Percentiles rank a stretch among this genome's conserved stretches.
Conservation (phyloP, 2,113 vertebrate genomes). For the Hepsetus odoe region DNA sequence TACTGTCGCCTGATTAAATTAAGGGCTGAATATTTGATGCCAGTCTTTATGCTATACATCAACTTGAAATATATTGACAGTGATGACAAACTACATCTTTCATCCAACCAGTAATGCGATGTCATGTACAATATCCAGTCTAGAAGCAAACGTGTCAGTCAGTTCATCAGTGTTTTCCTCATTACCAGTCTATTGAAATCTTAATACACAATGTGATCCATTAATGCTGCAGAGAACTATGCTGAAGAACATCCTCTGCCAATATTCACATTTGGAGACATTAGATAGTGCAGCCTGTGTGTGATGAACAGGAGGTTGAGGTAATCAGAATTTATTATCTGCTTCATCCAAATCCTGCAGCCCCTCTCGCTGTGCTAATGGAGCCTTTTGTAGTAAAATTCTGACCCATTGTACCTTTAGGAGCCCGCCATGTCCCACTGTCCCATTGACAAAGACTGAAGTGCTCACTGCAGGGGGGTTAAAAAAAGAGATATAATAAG, state of each 20-base stretch:
- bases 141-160: constrained; percentile 10
- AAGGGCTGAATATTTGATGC: background rate
- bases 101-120: constrained; percentile 16
- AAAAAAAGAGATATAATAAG: constrained; percentile 35
- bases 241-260: background rate
- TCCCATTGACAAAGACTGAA: constrained; percentile 41
- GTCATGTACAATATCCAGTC: constrained; percentile 33
- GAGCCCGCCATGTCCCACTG: constrained; percentile 34
- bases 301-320: constrained; percentile 31
- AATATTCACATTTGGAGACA: constrained; percentile 16
- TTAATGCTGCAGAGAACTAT: constrained; percentile 22
- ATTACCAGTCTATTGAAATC: background rate
- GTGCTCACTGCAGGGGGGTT: constrained; percentile 40
- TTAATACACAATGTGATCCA: background rate
- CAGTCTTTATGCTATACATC: background rate
- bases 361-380: constrained; percentile 36
- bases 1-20: constrained; percentile 8
- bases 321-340: constrained; percentile 47
- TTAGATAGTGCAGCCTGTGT: constrained; percentile 28
- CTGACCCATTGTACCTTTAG: constrained; percentile 52
- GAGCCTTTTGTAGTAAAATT: constrained; percentile 54
- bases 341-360: constrained; percentile 32
- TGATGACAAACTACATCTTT: constrained; percentile 21
- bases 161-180: background rate
- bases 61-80: constrained; percentile 17